Conservation (phyloP, 2,113 vertebrate genomes). For the Entelurus aequoreus region DNA sequence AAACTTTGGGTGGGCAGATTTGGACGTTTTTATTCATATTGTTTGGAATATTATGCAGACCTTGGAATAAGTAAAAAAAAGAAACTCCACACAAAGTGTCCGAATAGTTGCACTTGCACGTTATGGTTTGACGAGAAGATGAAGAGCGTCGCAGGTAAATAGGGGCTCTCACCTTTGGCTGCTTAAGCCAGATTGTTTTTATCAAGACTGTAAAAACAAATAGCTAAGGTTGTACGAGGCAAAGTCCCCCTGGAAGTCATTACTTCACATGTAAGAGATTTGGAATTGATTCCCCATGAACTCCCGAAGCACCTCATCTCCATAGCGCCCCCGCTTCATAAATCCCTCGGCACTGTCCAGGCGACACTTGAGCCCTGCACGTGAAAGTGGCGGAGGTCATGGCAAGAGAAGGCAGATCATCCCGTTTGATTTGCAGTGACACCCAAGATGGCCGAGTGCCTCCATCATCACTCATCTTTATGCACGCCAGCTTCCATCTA, state of each 20-base stretch:
- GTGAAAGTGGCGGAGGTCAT: constrained; percentile 42
- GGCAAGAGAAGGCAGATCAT: constrained; percentile 39
- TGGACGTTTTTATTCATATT: not conserved
- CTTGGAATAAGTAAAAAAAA: not conserved
- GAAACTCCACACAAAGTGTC: not conserved
- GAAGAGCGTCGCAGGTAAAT: not conserved
- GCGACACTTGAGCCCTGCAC: constrained; percentile 3
- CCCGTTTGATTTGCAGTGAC: constrained; percentile 49
- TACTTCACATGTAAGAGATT: constrained; percentile 29
- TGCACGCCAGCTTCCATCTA: constrained; percentile 32
- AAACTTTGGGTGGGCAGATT: not conserved
- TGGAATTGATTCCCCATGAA: constrained; percentile 29
- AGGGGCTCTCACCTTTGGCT: not conserved
- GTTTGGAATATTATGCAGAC: not conserved
- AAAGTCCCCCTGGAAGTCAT: constrained; percentile 20
- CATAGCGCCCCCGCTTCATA: constrained; percentile 24
- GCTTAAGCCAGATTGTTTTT: constrained; percentile 7
- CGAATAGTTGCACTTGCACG: not conserved
- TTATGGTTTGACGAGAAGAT: not conserved
- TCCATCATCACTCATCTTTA: constrained; percentile 61
- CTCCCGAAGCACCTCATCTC: constrained; percentile 15
- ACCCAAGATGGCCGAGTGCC: constrained; percentile 31
- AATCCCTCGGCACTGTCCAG: constrained; percentile 30
- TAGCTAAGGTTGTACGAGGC: constrained; percentile 2
- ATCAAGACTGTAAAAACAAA: constrained; percentile 20